These are phyloP conservation scores for Aphodius granarius DNA, from an alignment of 2,888 invertebrate species.

Conservation along the genomic window DNA sequence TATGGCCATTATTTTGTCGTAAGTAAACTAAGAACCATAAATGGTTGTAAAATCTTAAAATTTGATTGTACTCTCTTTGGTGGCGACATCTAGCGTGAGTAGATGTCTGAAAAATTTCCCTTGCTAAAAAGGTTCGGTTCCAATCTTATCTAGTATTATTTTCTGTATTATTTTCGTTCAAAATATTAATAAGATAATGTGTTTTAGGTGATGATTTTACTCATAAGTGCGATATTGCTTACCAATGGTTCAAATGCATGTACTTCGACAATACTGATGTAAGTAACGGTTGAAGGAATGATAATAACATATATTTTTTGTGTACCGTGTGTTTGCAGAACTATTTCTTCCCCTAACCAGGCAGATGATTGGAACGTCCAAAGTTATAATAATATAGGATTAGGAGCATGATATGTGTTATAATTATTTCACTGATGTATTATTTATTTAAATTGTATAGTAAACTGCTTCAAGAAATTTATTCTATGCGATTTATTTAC, in stretches of 20 bases:
- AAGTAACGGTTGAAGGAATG: conserved; percentile 16
- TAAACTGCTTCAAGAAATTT: neutral
- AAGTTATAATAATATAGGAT: neutral
- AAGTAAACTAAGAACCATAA: neutral
- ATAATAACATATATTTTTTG: neutral
- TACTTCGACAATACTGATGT: conserved; percentile 54
- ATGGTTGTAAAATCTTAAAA: no score
- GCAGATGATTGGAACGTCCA: neutral
- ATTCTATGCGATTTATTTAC: neutral
- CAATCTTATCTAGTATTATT: no score
- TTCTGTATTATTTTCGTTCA: neutral
- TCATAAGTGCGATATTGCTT: conserved; percentile 58
- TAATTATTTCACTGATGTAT: neutral
- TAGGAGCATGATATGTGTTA: neutral
- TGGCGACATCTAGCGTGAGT: neutral
- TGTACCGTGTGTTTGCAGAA: neutral
- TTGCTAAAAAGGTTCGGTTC: no score
- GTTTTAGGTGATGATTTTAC: conserved; percentile 52
- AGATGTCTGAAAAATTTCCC: no score
- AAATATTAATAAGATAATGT: conserved; percentile 23
- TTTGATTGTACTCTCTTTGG: no score
- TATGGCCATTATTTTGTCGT: no score
- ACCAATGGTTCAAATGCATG: conserved; percentile 56
- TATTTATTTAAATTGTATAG: neutral
- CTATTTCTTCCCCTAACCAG: neutral